Conservation (phyloP, 2,888 invertebrate genomes). For the Sinotaia quadrata region DNA sequence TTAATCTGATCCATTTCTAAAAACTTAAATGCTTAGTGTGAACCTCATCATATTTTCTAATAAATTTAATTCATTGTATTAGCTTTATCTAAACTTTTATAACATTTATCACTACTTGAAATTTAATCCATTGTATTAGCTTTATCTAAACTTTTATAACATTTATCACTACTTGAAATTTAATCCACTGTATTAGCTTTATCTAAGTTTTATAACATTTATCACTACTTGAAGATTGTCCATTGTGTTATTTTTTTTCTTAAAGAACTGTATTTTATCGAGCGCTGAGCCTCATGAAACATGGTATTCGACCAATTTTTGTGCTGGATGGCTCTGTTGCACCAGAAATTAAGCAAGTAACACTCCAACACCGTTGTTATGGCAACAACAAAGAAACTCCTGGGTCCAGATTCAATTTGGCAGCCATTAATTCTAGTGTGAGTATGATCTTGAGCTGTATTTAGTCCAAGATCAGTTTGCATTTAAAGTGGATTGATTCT, state of each 20-base stretch:
- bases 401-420: not conserved
- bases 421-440: not conserved
- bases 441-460: not conserved
- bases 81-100: too few relatives aligned
- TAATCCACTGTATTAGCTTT: too few relatives aligned
- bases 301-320: conserved; percentile 15
- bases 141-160: too few relatives aligned
- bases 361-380: conserved; percentile 5
- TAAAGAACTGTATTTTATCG: conserved; percentile 18
- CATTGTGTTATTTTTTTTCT: not conserved
- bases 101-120: too few relatives aligned
- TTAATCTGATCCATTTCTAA: too few relatives aligned
- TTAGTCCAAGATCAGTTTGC: not conserved
- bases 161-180: too few relatives aligned
- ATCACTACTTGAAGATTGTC: too few relatives aligned
- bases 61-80: too few relatives aligned
- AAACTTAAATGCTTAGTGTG: too few relatives aligned
- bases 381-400: not conserved
- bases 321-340: conserved; percentile 18
- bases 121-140: too few relatives aligned
- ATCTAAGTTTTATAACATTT: too few relatives aligned
- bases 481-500: not conserved
- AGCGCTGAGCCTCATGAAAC: conserved; percentile 17
- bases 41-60: too few relatives aligned
- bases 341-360: conserved; percentile 9